These are phyloP conservation scores for Harlomillsia oculata DNA, from an alignment of 1,140 invertebrate genomes.

Conservation along the genomic window DNA sequence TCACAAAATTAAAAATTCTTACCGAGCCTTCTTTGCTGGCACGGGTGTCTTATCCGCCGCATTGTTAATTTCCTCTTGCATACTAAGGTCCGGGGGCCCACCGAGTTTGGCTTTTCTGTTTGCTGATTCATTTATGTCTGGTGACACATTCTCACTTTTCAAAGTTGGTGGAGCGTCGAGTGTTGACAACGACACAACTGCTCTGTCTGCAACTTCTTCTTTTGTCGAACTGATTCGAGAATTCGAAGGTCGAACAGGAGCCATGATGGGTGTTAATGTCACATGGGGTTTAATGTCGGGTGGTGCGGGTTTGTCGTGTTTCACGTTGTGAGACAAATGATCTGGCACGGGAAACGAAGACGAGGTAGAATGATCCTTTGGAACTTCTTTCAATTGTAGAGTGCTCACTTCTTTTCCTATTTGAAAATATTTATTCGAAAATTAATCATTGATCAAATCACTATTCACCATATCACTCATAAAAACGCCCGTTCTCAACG, in stretches of 20 bases:
- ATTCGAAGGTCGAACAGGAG: slow-evolving; percentile 8
- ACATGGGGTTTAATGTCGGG: slow-evolving; percentile 35
- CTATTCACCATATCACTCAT: too few species aligned
- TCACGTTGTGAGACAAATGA: slow-evolving; percentile 5
- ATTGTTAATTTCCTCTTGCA: slow-evolving; percentile 10
- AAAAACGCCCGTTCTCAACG: too few species aligned
- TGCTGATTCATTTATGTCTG: slow-evolving; percentile 10
- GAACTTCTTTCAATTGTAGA: slow-evolving; percentile 31
- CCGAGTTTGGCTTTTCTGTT: not conserved
- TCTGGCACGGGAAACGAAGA: too few species aligned
- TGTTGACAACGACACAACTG: not conserved
- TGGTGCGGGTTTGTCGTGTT: slow-evolving; percentile 24
- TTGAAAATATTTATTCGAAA: too few species aligned
- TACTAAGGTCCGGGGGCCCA: slow-evolving; percentile 10
- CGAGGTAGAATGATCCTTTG: too few species aligned
- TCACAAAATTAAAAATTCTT: slow-evolving; percentile 1
- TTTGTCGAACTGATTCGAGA: slow-evolving; percentile 7
- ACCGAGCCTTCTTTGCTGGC: slow-evolving; percentile 22
- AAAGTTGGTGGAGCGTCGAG: slow-evolving; percentile 19
- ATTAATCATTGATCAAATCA: too few species aligned
- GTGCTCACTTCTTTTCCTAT: slow-evolving; percentile 26
- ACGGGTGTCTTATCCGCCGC: slow-evolving; percentile 3
- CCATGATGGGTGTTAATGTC: slow-evolving; percentile 33
- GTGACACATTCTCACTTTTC: slow-evolving; percentile 13
- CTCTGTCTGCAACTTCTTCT: slow-evolving; percentile 12